Evolutionary conservation across 2,113 vertebrate species (phyloP).

Genomic region (Anser brachyrhynchus): DNA sequence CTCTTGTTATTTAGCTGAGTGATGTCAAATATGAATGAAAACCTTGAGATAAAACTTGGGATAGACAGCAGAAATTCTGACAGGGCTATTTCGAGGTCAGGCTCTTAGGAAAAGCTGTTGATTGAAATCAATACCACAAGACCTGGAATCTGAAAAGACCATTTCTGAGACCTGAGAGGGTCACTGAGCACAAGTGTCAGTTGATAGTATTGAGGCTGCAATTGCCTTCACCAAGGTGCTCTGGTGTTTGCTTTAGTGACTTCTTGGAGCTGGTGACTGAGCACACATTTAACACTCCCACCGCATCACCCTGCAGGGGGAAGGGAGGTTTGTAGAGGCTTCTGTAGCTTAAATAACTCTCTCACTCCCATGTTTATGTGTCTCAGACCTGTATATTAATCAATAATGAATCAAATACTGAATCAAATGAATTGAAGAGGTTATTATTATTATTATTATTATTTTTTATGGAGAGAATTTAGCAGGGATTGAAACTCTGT

Average conservation of each 20-base stretch:
- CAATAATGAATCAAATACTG: conserved; percentile 9
- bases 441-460: not conserved
- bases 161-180: conserved; percentile 77
- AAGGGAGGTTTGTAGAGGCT: conserved; percentile 28
- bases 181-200: conserved; percentile 75
- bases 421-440: conserved; percentile 45
- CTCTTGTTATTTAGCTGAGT: conserved; percentile 41
- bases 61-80: conserved; percentile 62
- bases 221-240: conserved; percentile 74
- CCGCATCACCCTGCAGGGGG: not conserved
- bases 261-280: conserved; percentile 67
- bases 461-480: not conserved
- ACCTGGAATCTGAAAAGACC: conserved; percentile 77
- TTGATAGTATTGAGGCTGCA: conserved; percentile 71
- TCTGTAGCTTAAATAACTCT: not conserved
- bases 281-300: conserved; percentile 72
- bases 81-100: conserved; percentile 64
- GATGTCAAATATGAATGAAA: conserved; percentile 70
- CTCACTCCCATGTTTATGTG: rapidly evolving
- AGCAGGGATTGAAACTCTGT: not conserved
- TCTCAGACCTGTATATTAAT: conserved; percentile 20
- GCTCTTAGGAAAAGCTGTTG: conserved; percentile 80
- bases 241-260: conserved; percentile 82
- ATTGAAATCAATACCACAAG: conserved; percentile 83
- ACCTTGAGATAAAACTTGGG: conserved; percentile 45